These are phyloP conservation scores for Mustela lutreola DNA, from an alignment of 2,113 vertebrate genomes.

Conservation along the genomic window DNA sequence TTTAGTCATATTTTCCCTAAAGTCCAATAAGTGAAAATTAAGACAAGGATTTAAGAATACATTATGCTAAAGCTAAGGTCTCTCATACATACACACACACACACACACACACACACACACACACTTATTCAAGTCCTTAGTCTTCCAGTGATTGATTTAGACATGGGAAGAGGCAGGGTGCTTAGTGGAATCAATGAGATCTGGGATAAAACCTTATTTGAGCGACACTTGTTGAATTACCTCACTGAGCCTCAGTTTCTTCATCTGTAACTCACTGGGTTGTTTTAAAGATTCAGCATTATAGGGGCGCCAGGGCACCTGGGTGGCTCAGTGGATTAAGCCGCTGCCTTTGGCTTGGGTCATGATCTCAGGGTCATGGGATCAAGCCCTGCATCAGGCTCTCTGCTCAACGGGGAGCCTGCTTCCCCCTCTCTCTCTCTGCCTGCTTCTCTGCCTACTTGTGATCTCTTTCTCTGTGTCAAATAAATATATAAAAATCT, in stretches of 20 bases:
- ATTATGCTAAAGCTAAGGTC: neutral
- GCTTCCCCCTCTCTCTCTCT: too few relatives aligned
- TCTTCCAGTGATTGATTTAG: neutral
- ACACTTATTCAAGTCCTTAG: neutral
- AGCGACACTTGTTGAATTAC: neutral
- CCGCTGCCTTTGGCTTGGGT: rapidly evolving
- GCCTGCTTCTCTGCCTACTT: too few relatives aligned
- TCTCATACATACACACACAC: neutral
- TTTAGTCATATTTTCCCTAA: neutral
- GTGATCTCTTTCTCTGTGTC: too few relatives aligned
- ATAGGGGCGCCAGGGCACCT: neutral
- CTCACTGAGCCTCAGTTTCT: too few relatives aligned
- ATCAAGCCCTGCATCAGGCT: too few relatives aligned
- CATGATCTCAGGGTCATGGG: too few relatives aligned
- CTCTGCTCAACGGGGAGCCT: too few relatives aligned
- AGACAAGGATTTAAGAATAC: conserved; percentile 2
- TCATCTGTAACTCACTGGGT: neutral
- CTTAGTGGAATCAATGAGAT: neutral
- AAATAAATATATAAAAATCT: too few relatives aligned
- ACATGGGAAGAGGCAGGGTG: neutral
- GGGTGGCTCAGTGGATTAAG: too few relatives aligned
- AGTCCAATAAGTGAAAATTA: neutral
- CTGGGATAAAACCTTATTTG: neutral
- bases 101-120: too few relatives aligned
- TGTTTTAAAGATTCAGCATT: neutral